Percentiles rank a stretch among this genome's conserved stretches.
phyloP scores from a whole-genome alignment of 1,140 invertebrate species.

The Drosophila trapezifrons region DNA sequence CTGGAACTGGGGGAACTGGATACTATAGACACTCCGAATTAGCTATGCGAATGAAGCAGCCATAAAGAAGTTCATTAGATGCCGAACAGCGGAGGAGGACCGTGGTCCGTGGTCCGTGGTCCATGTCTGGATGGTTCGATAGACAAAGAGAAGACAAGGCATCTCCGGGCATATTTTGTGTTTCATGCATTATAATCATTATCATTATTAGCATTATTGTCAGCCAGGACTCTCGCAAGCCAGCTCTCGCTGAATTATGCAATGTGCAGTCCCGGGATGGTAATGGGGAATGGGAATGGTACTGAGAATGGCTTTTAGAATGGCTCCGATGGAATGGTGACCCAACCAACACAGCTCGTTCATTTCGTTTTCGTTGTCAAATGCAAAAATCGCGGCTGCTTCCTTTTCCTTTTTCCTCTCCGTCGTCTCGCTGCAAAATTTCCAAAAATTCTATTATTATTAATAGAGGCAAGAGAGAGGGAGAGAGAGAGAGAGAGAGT shows the following conservation, averaged over 20 bases:
- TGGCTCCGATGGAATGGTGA: conserved; percentile 24
- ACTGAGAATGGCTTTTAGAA: not conserved
- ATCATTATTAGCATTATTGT: conserved; percentile 66
- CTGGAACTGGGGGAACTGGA: not conserved
- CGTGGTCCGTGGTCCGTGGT: conserved; percentile 1
- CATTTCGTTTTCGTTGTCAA: conserved; percentile 68
- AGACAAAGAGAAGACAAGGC: conserved; percentile 41
- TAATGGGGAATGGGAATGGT: not conserved
- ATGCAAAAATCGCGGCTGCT: conserved; percentile 76
- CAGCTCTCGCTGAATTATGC: conserved; percentile 51
- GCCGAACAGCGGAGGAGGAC: conserved; percentile 16
- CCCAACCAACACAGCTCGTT: conserved; percentile 50
- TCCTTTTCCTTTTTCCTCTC: conserved; percentile 73
- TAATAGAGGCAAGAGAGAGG: conserved; percentile 61
- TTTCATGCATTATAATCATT: conserved; percentile 55
- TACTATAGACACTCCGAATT: conserved; percentile 35
- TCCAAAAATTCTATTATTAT: conserved; percentile 82
- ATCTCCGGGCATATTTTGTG: conserved; percentile 52
- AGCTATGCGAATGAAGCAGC: conserved; percentile 49
- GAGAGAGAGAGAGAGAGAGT: not conserved
- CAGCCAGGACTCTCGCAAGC: conserved; percentile 19
- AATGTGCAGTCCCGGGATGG: conserved; percentile 40
- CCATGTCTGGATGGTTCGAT: conserved; percentile 40
- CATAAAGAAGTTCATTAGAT: conserved; percentile 62
- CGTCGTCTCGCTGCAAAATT: conserved; percentile 57